Evolutionary conservation across 2,888 invertebrate genomes (phyloP).

Genomic region (Sphaeridia pumilis): DNA sequence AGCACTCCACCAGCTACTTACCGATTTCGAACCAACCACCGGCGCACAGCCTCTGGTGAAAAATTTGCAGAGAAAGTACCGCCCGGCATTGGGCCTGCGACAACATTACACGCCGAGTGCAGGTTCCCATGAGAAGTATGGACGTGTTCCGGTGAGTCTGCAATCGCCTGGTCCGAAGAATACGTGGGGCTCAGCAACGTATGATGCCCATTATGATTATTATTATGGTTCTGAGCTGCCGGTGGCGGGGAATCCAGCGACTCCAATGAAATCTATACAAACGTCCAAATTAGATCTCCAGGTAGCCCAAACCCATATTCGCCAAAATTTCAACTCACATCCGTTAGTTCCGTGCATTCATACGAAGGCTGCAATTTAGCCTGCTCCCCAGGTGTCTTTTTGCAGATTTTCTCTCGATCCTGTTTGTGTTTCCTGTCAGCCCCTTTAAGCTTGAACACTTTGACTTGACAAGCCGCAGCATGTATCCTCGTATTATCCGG

Average conservation of each 20-base stretch:
- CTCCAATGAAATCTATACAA: conserved; percentile 49
- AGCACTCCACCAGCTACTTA: conserved; percentile 7
- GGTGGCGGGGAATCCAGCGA: conserved; percentile 45
- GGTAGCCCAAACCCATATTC: not conserved
- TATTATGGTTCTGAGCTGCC: conserved; percentile 22
- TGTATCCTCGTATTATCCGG: conserved; percentile 56
- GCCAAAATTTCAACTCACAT: conserved; percentile 49
- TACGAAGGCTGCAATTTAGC: conserved; percentile 93
- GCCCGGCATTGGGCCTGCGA: not conserved
- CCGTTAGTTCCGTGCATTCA: conserved; percentile 84
- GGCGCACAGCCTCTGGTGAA: conserved; percentile 33
- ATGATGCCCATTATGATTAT: too few species aligned
- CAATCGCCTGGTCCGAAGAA: conserved; percentile 33
- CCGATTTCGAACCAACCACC: conserved; percentile 34
- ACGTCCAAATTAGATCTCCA: conserved; percentile 13
- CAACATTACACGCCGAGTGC: conserved; percentile 5
- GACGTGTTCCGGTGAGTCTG: conserved; percentile 32
- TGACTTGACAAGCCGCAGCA: conserved; percentile 91
- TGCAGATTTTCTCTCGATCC: conserved; percentile 85
- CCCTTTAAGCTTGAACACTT: conserved; percentile 78
- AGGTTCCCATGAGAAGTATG: conserved; percentile 24
- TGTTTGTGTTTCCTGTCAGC: conserved; percentile 96
- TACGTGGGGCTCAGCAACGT: conserved; percentile 31
- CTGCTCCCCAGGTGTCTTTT: conserved; percentile 66
- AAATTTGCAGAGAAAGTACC: conserved; percentile 32